Percentiles rank a stretch among this genome's conserved stretches.
phyloP scores from a whole-genome alignment of 2,113 vertebrate genomes.

The Xenotilapia longispinis region DNA sequence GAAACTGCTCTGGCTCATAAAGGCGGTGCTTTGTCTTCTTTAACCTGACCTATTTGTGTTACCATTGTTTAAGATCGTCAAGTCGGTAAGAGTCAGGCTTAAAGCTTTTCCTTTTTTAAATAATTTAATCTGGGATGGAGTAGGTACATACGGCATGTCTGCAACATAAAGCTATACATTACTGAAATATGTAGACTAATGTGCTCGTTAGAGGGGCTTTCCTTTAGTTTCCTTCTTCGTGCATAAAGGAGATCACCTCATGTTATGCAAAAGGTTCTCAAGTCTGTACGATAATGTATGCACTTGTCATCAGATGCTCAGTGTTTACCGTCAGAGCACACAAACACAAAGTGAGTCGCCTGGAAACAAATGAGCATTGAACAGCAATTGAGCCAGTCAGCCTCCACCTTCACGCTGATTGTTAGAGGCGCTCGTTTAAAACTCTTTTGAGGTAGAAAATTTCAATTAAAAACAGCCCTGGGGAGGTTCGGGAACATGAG shows the following conservation, averaged over 20 bases:
- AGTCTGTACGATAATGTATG: background rate
- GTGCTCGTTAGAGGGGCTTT: background rate
- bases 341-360: conserved; percentile 12
- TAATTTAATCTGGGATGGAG: background rate
- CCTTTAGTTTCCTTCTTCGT: background rate
- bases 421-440: background rate
- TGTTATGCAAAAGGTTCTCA: background rate
- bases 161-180: background rate
- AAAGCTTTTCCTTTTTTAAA: background rate
- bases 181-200: background rate
- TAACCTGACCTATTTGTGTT: conserved; percentile 45
- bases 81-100: background rate
- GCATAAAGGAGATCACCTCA: background rate
- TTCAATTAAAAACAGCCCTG: background rate
- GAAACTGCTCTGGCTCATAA: background rate
- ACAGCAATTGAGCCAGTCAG: conserved; percentile 12
- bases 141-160: background rate
- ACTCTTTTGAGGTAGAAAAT: background rate
- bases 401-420: background rate
- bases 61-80: conserved; percentile 30
- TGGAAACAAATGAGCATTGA: conserved; percentile 21
- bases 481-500: accelerated
- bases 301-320: conserved; percentile 5
- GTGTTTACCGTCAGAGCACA: conserved; percentile 40
- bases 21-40: conserved; percentile 12